These are phyloP conservation scores for Dynastes grantii DNA, from an alignment of 2,888 invertebrate genomes.

Conservation along the genomic window DNA sequence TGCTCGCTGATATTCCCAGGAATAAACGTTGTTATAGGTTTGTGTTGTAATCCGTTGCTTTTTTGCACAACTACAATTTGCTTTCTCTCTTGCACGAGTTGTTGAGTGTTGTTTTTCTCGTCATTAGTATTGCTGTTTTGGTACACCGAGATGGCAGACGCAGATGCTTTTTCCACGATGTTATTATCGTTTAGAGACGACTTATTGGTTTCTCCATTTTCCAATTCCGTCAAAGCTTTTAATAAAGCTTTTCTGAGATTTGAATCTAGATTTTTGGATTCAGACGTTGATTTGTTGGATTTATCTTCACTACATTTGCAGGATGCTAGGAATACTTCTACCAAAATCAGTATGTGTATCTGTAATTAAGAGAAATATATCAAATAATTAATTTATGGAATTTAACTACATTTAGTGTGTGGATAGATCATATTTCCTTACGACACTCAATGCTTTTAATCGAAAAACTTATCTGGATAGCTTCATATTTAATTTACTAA, in stretches of 20 bases:
- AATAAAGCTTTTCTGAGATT: conserved; percentile 83
- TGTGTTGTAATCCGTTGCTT: conserved; percentile 63
- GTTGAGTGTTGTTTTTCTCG: conserved; percentile 63
- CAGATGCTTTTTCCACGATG: conserved; percentile 69
- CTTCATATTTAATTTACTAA: no score
- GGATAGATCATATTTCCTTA: no score
- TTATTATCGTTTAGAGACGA: conserved; percentile 57
- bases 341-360: conserved; percentile 45
- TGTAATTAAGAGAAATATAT: conserved; percentile 29
- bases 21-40: conserved; percentile 59
- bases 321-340: background rate
- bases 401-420: no score
- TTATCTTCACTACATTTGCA: conserved; percentile 64
- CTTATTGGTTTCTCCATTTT: conserved; percentile 70
- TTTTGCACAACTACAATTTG: conserved; percentile 64
- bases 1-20: conserved; percentile 60
- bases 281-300: conserved; percentile 68
- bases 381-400: no score
- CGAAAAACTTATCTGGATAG: no score
- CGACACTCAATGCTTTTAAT: no score
- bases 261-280: conserved; percentile 80
- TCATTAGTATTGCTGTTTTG: conserved; percentile 62
- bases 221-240: conserved; percentile 83
- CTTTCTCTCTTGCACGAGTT: conserved; percentile 51
- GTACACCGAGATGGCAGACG: conserved; percentile 75